Percentiles rank a stretch among this genome's conserved stretches.
phyloP scores from a whole-genome alignment of 2,797 vertebrate genomes.

The Pseudochaenichthys georgianus region DNA sequence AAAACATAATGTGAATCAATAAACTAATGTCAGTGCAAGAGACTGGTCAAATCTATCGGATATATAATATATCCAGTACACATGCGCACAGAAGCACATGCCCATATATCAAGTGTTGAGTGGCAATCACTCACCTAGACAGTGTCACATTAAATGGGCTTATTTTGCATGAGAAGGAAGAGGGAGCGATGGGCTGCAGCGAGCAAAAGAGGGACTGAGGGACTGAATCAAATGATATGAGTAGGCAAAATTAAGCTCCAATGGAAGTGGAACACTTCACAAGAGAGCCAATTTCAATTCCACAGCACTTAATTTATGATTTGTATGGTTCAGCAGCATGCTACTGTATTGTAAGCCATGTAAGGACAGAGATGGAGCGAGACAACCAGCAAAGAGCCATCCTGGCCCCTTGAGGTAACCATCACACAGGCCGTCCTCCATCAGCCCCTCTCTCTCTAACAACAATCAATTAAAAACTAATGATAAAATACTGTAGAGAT shows the following conservation, averaged over 20 bases:
- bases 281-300: conserved; percentile 85
- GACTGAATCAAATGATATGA: conserved; percentile 84
- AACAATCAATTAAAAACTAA: conserved; percentile 71
- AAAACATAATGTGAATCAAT: conserved; percentile 41
- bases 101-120: conserved; percentile 74
- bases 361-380: conserved; percentile 73
- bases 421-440: conserved; percentile 53
- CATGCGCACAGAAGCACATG: conserved; percentile 59
- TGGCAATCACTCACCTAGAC: conserved; percentile 81
- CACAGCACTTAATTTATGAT: conserved; percentile 84
- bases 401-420: conserved; percentile 74
- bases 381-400: conserved; percentile 62
- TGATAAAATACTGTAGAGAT: conserved; percentile 58
- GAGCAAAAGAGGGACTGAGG: conserved; percentile 73
- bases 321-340: conserved; percentile 78
- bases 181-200: conserved; percentile 70
- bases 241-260: conserved; percentile 85
- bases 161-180: conserved; percentile 79
- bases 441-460: conserved; percentile 28
- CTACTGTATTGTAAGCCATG: conserved; percentile 70
- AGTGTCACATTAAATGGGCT: conserved; percentile 82
- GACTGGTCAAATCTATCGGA: conserved; percentile 43
- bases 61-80: conserved; percentile 57
- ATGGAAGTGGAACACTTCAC: conserved; percentile 86
- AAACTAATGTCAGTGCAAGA: conserved; percentile 45